Evolutionary conservation across 1,140 invertebrate species (phyloP), one percentile per base, ranked within the genome.

Genomic region (Rhagoletis zephyria): DNA sequence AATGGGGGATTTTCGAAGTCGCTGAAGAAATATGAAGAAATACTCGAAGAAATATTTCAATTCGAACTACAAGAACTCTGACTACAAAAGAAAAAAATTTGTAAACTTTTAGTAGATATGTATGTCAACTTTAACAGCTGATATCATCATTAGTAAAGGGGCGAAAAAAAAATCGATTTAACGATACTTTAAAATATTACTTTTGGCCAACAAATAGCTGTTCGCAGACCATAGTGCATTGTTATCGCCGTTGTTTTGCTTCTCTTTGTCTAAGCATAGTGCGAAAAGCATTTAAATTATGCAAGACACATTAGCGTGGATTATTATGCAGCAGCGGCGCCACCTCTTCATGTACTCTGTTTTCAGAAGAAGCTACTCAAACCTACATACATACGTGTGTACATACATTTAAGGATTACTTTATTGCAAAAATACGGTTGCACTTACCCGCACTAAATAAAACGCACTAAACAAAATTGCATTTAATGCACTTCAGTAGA

Each of bases 281-380:
- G 67, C 42, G 67, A 74, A 74, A 74, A 74, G 14, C 67, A 4
- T 42, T 74, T 74, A 74, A 74, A 74, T 74, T 74, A 74, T 74
- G 67, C 42, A 74, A 74, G 67, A 74, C 3, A 48, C 67, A 74
- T 74, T 74, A 74, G 12, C 42, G 14, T 48, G 67, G 67, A 74
- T 74, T 74, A 74, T 45, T 45, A 14, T 42, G 45, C 67, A 48
- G 16, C 67, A 48, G 5, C 12, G 42, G 40, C 9, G 45, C 12
- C 16, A 2, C 61, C 61, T 2, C 12, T 16, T 40, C 30, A 67
- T 67, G 42, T 10, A 40, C 42, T 5, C 67, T 16, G 42, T 45
- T 48, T 56, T 5, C 51, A 2, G 42, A 14, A 74, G 40, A 74
- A 40, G 65, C 6, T 45, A 48, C 40, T 5, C 45, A 56, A 56